Base-by-base conservation (phyloP, 2,888 invertebrate species). In the Geotrupes spiniger region DNA sequence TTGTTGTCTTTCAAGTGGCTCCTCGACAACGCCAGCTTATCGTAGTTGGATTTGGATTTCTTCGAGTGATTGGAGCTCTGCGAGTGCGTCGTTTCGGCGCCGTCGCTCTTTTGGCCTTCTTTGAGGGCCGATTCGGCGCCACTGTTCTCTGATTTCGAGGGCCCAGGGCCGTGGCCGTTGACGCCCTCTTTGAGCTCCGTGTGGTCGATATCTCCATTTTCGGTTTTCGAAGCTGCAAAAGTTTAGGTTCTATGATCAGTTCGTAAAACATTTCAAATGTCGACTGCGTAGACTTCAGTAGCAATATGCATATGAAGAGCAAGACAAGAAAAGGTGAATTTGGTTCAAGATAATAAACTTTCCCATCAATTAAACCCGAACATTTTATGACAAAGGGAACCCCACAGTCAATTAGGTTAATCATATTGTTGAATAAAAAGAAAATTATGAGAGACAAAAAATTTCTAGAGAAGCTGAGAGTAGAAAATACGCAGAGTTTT, bases 1-100 rank as follows among this genome's bases (percentile, higher is more conserved):
- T 84, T 79, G 1, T 82, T 72, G 14, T 89, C 88, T 0, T 82
- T 84, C 1, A 95, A 75, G 46, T 89, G 78, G 2, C 81, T 80
- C 25, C 93, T 77, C 0, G 90, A 86, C 38, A 89, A 77, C 0
- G 85, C 78, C 8, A 92, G 74, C 59, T 88, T 87, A 56, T 92
- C 92, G 62, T 87, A 89, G 48, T 83, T 83, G 12, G 78, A 74
- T 46, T 80, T 77, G 31, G 85, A 80, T 60, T 80, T 74, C 65
- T 79, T 80, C 10, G 82, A 82, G 52, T 83, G 79, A 39, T 75
- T 76, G 49, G 81, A 77, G 25, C 53, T 51, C 51, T 79, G 79
- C 2, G 80, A 80, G 56, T 80, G 78, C 0, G 78, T 82, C 1
- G 84, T 83, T 58, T 82, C 82, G 1, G 82, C 82, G 14, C 84